Percentiles rank a stretch among this genome's conserved stretches.
phyloP scores from a whole-genome alignment of 1,140 invertebrate genomes.

The Magallana angulata region DNA sequence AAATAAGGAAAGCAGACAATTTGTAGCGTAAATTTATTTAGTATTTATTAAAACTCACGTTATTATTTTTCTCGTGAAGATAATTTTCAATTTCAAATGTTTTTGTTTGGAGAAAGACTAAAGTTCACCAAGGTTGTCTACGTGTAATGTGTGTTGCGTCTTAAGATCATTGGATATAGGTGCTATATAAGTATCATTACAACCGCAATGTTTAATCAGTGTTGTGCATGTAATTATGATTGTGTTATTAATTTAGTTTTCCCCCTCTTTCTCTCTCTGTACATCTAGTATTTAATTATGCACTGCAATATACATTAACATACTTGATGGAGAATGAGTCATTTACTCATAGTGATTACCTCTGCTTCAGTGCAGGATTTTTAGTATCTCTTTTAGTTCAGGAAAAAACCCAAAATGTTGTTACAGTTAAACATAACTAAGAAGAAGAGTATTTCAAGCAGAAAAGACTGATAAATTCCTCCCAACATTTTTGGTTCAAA shows the following conservation, averaged over 20 bases:
- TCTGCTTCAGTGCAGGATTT: neutral
- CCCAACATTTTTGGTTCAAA: too few relatives aligned
- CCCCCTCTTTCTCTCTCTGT: too few relatives aligned
- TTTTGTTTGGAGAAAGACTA: neutral
- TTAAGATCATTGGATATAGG: neutral
- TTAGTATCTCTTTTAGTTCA: neutral
- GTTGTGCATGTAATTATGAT: conserved; percentile 29
- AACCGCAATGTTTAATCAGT: conserved; percentile 18
- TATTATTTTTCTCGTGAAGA: too few relatives aligned
- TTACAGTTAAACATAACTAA: too few relatives aligned
- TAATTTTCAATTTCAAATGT: too few relatives aligned
- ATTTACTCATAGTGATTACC: neutral
- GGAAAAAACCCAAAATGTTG: too few relatives aligned
- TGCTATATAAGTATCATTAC: conserved; percentile 21
- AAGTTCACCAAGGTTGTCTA: neutral
- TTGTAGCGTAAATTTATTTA: too few relatives aligned
- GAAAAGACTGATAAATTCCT: too few relatives aligned
- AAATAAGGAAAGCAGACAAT: too few relatives aligned
- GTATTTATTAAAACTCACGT: too few relatives aligned
- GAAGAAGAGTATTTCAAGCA: too few relatives aligned
- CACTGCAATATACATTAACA: neutral
- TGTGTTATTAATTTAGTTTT: neutral
- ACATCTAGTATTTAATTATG: neutral
- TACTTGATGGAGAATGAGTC: neutral
- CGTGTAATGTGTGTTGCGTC: neutral